Evolutionary conservation across 2,113 vertebrate species (phyloP), one percentile per base, ranked within the genome.

Genomic region (Dolichotis patagonum): DNA sequence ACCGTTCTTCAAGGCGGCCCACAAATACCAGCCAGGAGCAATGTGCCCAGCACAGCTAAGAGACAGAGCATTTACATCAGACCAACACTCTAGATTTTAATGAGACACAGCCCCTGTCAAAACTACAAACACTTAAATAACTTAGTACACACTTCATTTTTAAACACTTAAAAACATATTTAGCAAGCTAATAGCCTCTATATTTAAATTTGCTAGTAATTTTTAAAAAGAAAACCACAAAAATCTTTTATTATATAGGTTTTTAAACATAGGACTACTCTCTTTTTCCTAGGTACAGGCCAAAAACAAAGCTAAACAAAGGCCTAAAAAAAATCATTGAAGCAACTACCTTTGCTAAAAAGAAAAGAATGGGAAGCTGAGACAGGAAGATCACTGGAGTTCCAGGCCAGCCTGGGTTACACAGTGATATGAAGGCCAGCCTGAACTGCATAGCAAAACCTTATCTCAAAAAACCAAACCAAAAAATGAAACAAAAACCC

Each of bases 1-100:
- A 91, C 99, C 99, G 94, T 96, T 99, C 97, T 98, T 99, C 97
- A 99, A 98, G 58, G 98, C 98, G 77, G 99, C 98, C 98, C 99
- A 99, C 92, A 99, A 96, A 94, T 98, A 98, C 98, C 98, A 99
- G 95, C 99, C 99, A 17, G 99, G 99, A 97, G 98, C 88, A 95
- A 98, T 98, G 65, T 98, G 98, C 73, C 97, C 98, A 86, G 98
- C 96, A 73, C 98, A 99, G 96, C 99, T 99, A 96, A 43, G 95
- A 98, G 6, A 97, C 5, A 95, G 49, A 96, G 91, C 13, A 80
- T 4, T 82, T 12, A 7, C 73, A 84, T 82, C 35, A 98, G 93
- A 94, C 2, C 84, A 77, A 91, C 69, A 73, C 9, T 20, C 49
- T 41, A 80, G 58, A 95, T 20, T 92, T 89, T 60, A 93, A 96